Evolutionary conservation across 2,113 vertebrate genomes (phyloP), one percentile per base, ranked within the genome.

Genomic region (Tupaia tana): DNA sequence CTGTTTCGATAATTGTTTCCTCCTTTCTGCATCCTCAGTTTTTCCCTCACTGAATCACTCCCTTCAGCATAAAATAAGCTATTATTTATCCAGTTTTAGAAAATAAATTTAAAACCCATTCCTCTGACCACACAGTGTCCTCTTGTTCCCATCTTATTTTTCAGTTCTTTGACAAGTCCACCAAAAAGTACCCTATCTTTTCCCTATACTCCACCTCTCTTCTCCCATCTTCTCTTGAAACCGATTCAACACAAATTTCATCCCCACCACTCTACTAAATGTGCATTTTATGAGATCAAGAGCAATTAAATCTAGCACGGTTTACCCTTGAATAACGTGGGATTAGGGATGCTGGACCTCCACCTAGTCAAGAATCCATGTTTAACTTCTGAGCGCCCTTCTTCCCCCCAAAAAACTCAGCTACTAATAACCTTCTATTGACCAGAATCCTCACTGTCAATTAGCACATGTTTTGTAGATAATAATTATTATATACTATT

Each of bases 201-300:
- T 54, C 67, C 29, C 20, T 78, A 20, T 73, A n/a, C 61, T 78
- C 70, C 64, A 52, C 90, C 79, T 67, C 70, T 83, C 75, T 85
- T 88, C 34, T 91, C 54, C 15, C 66, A 70, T 70, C 54, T 54
- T 91, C 20, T 95, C 67, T 73, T 92, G 56, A 93, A 94, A 90
- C 13, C 67, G 87, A 54, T 94, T 94, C 75, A 67, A 1, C 63
- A 80, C 79, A 81, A 84, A 12, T 43, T 81, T 69, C 13, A 74
- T 70, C 24, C 16, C 31, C 20, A 94, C 19, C 6, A 18, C 7
- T 16, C 24, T 80, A 31, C 29, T 56, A 71, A 80, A 71, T 83
- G 56, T 20, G 27, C 52, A 52, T 22, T 69, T 13, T n/a, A 66
- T 80, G n/a, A 34, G 58, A 58, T 87, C 73, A 69, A 31, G 54